A percentile compares a stretch with the other conserved stretches of the same genome.
These are phyloP conservation scores for Aurelia sp. DNA, from an alignment of 30 jellyfish, hydroid and myxozoan species.

Conservation along the genomic window DNA sequence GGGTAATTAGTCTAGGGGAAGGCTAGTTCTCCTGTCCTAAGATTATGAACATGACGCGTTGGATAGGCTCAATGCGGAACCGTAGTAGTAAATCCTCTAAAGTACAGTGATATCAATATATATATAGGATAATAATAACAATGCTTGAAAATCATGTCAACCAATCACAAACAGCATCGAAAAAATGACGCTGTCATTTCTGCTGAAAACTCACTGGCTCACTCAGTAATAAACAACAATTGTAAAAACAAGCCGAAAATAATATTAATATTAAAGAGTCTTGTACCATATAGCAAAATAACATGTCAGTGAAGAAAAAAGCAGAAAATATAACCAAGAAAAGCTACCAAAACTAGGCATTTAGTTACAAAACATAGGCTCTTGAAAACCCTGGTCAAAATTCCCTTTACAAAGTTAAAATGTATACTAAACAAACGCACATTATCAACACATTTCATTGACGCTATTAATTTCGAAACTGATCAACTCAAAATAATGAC, in stretches of 20 bases:
- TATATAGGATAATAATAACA: conserved; percentile 58
- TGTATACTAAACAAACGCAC: conserved; percentile 78
- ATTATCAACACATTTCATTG: conserved; percentile 61
- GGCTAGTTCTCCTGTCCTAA: too few relatives aligned
- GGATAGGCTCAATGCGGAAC: conserved; percentile 21
- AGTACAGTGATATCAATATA: conserved; percentile 40
- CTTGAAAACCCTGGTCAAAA: conserved; percentile 95
- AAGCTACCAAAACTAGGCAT: conserved; percentile 91
- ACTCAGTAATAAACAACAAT: conserved; percentile 62
- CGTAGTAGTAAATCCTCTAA: conserved; percentile 26
- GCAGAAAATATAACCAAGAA: conserved; percentile 78
- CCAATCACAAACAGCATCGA: conserved; percentile 54
- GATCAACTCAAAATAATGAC: conserved; percentile 65
- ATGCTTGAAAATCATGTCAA: conserved; percentile 66
- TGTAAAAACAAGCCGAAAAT: conserved; percentile 77
- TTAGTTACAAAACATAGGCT: conserved; percentile 94
- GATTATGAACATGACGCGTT: neutral
- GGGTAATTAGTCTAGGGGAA: too few relatives aligned
- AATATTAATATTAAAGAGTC: conserved; percentile 66
- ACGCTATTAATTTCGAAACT: conserved; percentile 60
- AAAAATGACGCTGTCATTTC: conserved; percentile 71
- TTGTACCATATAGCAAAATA: conserved; percentile 76
- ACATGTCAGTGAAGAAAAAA: conserved; percentile 68
- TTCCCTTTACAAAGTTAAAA: conserved; percentile 91
- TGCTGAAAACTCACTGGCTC: conserved; percentile 73